Evolutionary conservation across 2,797 vertebrate genomes (phyloP).

Genomic region (Falco cherrug): DNA sequence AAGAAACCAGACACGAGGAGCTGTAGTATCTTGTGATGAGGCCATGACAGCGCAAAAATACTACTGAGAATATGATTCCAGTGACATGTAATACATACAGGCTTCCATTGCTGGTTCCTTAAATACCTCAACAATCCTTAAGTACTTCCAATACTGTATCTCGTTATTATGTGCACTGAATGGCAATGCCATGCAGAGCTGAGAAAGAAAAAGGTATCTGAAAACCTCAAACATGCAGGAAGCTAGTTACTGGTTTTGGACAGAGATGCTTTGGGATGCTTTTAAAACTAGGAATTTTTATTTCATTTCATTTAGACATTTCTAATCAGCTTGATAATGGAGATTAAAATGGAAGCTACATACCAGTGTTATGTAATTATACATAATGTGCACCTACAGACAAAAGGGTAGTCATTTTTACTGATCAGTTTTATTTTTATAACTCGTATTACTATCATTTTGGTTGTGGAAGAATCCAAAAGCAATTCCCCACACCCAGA

Average conservation of each 20-base stretch:
- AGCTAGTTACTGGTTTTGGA: neutral
- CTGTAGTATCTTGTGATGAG: neutral
- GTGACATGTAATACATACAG: neutral
- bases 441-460: neutral
- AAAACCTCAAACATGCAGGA: neutral
- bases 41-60: neutral
- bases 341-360: neutral
- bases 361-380: neutral
- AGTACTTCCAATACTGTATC: neutral
- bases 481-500: neutral
- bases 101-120: neutral
- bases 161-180: neutral
- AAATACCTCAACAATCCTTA: neutral
- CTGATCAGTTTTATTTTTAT: neutral
- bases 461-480: neutral
- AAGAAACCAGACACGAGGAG: neutral
- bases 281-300: neutral
- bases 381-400: neutral
- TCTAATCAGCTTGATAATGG: neutral
- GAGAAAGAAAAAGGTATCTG: neutral
- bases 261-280: neutral
- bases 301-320: neutral
- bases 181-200: neutral
- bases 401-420: neutral
- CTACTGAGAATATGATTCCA: neutral